Percentiles rank a stretch among this genome's conserved stretches.
phyloP scores from a whole-genome alignment of 37 sponge, comb jelly and placozoan genomes.

The Amphimedon queenslandica region DNA sequence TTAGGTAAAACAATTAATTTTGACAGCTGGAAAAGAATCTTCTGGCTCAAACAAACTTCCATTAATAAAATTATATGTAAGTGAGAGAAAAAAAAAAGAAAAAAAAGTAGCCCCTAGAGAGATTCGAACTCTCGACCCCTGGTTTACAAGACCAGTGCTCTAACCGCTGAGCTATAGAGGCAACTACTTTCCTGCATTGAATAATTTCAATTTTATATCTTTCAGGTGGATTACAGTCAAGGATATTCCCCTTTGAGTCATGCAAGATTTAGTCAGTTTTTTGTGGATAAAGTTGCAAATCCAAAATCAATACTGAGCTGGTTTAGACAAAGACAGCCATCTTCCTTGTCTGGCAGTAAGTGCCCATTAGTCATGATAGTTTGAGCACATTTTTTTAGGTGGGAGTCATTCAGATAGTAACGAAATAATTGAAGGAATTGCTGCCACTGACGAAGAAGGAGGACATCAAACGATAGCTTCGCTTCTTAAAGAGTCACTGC shows the following conservation, averaged over 20 bases:
- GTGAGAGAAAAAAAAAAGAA: slow-evolving; percentile 18
- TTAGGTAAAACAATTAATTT: background rate
- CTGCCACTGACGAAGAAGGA: background rate
- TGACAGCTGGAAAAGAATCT: background rate
- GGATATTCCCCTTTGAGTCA: slow-evolving; percentile 59
- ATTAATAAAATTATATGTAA: background rate
- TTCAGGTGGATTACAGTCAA: slow-evolving; percentile 83
- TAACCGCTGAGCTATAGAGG: slow-evolving; percentile 95
- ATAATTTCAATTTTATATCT: slow-evolving; percentile 11
- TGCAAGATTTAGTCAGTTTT: slow-evolving; percentile 80
- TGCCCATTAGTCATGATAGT: too few species aligned
- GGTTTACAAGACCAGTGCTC: slow-evolving; percentile 98
- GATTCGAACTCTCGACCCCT: slow-evolving; percentile 95
- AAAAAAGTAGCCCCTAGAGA: slow-evolving; percentile 71
- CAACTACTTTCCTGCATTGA: background rate
- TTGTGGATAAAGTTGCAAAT: slow-evolving; percentile 80
- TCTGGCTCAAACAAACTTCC: background rate
- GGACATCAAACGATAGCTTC: slow-evolving; percentile 6
- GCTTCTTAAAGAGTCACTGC: slow-evolving; percentile 27
- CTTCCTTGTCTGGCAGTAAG: background rate
- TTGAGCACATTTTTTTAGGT: too few species aligned
- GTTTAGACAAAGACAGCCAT: slow-evolving; percentile 20
- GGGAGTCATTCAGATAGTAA: too few species aligned
- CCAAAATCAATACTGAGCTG: slow-evolving; percentile 65
- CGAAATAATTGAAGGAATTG: background rate